Base-by-base conservation (phyloP, 2,113 vertebrate genomes). In the Cyanoderma ruficeps region DNA sequence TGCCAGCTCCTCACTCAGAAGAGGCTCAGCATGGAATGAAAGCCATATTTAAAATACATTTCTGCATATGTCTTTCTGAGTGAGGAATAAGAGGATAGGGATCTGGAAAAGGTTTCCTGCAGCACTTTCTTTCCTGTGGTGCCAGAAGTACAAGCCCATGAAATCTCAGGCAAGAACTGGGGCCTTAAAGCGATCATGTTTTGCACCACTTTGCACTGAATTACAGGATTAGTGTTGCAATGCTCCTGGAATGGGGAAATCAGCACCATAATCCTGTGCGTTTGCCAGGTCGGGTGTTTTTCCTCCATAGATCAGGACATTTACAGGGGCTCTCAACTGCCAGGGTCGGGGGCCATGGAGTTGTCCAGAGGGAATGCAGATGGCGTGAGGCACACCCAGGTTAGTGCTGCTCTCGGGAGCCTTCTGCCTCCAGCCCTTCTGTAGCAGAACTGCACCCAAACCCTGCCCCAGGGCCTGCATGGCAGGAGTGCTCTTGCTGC, bases 31-130 rank as follows among this genome's bases (percentile, higher is more conserved):
- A 0, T 55, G 72, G 87, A 95, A 96, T 95, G 55, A 94, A 92
- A 93, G 76, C 76, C 86, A 89, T 59, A 93, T 93, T 95, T 92
- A 74, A 92, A 89, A 67, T 77, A 27, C 52, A 10, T 90, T 92
- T 96, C 93, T 14, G 1, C 89, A 60, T 50, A 70, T 77, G 86
- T 47, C 79, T 89, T 83, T 42, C 76, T 39, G 55, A 70, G 47
- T 0, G 0, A 74, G 76, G 39, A 95, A 59, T 39, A 78, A 84
- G 68, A 41, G 64, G 42, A 75, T 79, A 78, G 8, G 30, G 52
- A 19, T 70, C 90, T 81, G 89, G 68, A 86, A 94, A 95, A 86
- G 63, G 83, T 92, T 96, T 88, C 21, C 60, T 85, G 30, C 30
- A 23, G 35, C 42, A 6, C 21, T 77, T 83, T 74, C 60, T 90